These are phyloP conservation scores for Myanophis thanlyinensis DNA, from an alignment of 2,113 vertebrate species.

Conservation along the genomic window DNA sequence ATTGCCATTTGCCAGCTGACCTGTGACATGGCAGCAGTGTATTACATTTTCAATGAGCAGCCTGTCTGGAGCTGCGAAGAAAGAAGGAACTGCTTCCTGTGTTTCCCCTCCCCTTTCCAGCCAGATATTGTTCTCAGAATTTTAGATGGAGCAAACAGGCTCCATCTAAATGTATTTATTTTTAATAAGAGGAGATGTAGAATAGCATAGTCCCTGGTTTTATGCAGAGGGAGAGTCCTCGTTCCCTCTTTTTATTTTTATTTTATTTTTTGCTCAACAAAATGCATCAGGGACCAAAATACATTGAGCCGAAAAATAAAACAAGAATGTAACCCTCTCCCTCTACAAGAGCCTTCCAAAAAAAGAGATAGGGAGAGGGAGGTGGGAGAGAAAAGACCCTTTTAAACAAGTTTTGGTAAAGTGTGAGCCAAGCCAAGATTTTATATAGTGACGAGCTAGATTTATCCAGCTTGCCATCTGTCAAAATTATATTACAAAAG, in stretches of 20 bases:
- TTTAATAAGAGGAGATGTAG: slow-evolving; percentile 73
- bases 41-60: slow-evolving; percentile 99
- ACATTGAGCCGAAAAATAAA: slow-evolving; percentile 64
- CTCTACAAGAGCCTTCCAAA: slow-evolving; percentile 61
- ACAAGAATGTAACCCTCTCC: slow-evolving; percentile 62
- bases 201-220: slow-evolving; percentile 61
- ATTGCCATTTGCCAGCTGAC: slow-evolving; percentile 99
- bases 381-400: slow-evolving; percentile 66
- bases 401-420: slow-evolving; percentile 74
- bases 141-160: slow-evolving; percentile 74
- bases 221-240: slow-evolving; percentile 51
- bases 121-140: slow-evolving; percentile 76
- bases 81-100: slow-evolving; percentile 74
- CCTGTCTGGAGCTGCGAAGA: slow-evolving; percentile 77
- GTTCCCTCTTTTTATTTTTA: neutral
- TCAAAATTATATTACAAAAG: slow-evolving; percentile 85
- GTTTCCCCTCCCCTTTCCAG: slow-evolving; percentile 55
- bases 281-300: slow-evolving; percentile 59
- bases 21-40: slow-evolving; percentile 98
- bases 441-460: slow-evolving; percentile 72
- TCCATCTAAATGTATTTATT: slow-evolving; percentile 73
- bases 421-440: slow-evolving; percentile 73
- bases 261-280: slow-evolving; percentile 31
- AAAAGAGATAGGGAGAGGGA: slow-evolving; percentile 58
- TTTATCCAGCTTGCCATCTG: slow-evolving; percentile 80